Percentiles rank a stretch among this genome's conserved stretches.
These are phyloP conservation scores for Calephelis perditalis DNA, from an alignment of 2,888 invertebrate species.

Conservation along the genomic window DNA sequence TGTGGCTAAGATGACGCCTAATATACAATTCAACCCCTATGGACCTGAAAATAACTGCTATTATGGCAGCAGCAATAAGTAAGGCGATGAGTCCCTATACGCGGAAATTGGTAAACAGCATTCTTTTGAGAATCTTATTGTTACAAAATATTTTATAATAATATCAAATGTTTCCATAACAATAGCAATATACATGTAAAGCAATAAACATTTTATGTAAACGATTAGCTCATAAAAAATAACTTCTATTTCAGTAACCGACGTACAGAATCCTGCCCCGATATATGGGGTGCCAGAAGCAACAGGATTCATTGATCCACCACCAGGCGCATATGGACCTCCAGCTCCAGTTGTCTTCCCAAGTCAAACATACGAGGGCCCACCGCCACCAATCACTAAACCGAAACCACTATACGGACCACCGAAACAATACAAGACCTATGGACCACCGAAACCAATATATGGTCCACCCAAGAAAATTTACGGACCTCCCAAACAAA, in stretches of 20 bases:
- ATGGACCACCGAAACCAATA: slow-evolving; percentile 61
- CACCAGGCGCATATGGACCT: slow-evolving; percentile 66
- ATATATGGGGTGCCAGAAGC: slow-evolving; percentile 79
- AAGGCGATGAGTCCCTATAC: no score
- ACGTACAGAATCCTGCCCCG: slow-evolving; percentile 67
- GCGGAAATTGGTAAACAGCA: no score
- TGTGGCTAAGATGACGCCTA: no score
- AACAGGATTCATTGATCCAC: slow-evolving; percentile 47
- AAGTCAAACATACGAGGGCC: slow-evolving; percentile 63
- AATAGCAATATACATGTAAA: no score
- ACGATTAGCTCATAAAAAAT: background rate
- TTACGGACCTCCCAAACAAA: slow-evolving; percentile 52
- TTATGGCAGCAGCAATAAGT: no score
- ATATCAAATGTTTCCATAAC: no score
- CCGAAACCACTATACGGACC: slow-evolving; percentile 55
- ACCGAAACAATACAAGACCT: slow-evolving; percentile 49
- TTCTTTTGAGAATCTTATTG: no score
- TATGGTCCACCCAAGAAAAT: slow-evolving; percentile 54
- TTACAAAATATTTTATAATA: no score
- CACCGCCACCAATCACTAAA: slow-evolving; percentile 66
- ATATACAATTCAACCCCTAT: no score
- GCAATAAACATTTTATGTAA: no score
- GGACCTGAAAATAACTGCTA: no score
- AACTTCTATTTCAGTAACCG: slow-evolving; percentile 48
- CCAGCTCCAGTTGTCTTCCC: slow-evolving; percentile 69